Evolutionary conservation across 2,797 vertebrate species (phyloP), one percentile per base, ranked within the genome.

Genomic region (Trachops cirrhosus): DNA sequence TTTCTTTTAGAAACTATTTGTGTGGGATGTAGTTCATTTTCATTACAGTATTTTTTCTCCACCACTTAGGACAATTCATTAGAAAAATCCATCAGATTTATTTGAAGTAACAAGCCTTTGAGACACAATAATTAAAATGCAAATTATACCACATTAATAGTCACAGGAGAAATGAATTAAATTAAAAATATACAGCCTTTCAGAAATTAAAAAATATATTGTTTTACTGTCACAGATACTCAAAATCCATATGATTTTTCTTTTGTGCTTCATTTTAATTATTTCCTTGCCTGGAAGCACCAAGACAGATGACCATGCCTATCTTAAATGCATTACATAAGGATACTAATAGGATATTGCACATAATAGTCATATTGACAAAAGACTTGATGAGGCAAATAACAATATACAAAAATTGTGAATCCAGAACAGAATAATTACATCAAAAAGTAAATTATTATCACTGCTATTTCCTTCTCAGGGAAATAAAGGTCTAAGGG

Each of bases 281-380:
- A 96, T 96, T 70, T 97, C 92, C 39, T 95, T 97, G 68, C 95
- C 67, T 92, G 84, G 85, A 86, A 89, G 39, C 95, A 97, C 94
- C 84, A 89, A 98, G 97, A 97, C 93, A 94, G 93, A 97, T 97
- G 91, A 96, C 82, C 93, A 86, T 93, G 92, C 18, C 94, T 79
- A 78, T 82, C 88, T 90, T 98, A 98, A 98, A 97, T 97, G 84
- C 92, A 97, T 98, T 98, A 98, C 64, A 88, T 93, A 91, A 97
- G 97, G 97, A 94, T 97, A 90, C 95, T 98, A 98, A 98, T 92
- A 97, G 97, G 97, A 97, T 98, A 98, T 98, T 98, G 94, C 97
- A 98, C 93, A 80, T 96, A 97, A 97, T 96, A 89, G 95, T 97
- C 82, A 75, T 91, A 87, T 74, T 97, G 97, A 98, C 74, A 93